Evolutionary conservation across 2,113 vertebrate genomes (phyloP), one percentile per base, ranked within the genome.

Genomic region (Enhydra lutris): DNA sequence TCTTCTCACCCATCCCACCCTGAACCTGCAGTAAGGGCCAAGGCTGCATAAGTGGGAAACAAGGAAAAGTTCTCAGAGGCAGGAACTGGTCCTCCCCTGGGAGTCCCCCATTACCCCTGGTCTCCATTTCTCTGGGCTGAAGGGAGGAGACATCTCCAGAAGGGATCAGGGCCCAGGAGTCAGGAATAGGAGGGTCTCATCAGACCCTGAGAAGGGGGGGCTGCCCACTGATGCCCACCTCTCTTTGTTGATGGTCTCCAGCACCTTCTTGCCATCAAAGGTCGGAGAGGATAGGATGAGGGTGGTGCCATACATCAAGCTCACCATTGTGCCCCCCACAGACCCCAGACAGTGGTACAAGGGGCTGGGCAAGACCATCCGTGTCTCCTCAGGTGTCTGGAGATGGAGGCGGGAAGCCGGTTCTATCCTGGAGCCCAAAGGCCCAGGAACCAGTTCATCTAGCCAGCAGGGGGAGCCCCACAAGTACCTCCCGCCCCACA

Each of bases 291-390:
- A 98, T 93, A 99, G 99, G 96, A 99, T 50, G 61, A 99, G 78
- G 29, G 99, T 97, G 96, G 91, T 1, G 1, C 99, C 99, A 0
- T 99, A 98, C 23, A 99, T 1, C 9, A 99, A 96, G 99, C 99
- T 99, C 52, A 98, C 94, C 81, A 99, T 95, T 7, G 98, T 99
- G 26, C 98, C 99, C 0, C 98, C 99, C 50, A 99, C 99, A 0
- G 99, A 99, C 0, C 99, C 99, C 95, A 99, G 99, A 98, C 99
- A 99, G 96, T 99, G 99, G 97, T 99, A 99, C 88, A 99, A 63
- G 7, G 99, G 99, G 0, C 99, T 97, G 0, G 99, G 99, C 17
- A 99, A 2, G 20, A 98, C 98, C 8, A 98, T 0, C 0, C 99
- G 98, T 0, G 74, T 2, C 4, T 98, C 97, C 99, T 99, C 97